Base-by-base conservation (phyloP, 92 coral and sea anemone species). In the Epizoanthus scotinus region DNA sequence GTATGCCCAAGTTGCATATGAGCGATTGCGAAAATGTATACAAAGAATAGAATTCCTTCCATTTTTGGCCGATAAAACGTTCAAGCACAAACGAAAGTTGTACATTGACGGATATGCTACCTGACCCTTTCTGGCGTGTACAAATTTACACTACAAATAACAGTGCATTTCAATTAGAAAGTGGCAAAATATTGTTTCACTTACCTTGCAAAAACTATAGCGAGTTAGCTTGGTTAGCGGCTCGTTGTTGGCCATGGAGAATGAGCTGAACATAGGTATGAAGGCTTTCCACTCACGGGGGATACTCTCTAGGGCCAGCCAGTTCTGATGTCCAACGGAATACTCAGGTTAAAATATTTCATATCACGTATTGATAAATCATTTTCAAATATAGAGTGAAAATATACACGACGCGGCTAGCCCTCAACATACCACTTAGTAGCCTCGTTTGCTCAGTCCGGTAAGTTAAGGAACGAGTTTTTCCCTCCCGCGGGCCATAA, bases 161-260 rank as follows among this genome's bases (percentile, higher is more conserved):
- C 0, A 42, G 52, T 47, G 52, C 10, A 47, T 0, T 47, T 47
- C 17, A 47, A 47, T 9, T 10, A 47, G 40, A 47, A 8, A 47
- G 52, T 47, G 52, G 13, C 14, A 47, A 47, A 47, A 10, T 0
- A 8, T 17, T 8, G 10, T 54, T 6, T 29, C 1, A 2, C 89
- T 56, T 82, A 89, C 92, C 85, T 82, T 82, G 66, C 92, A 89
- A 82, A 84, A 89, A 24, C 92, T 89, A 70, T 89, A 82, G 5
- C 74, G 77, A 13, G 83, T 69, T 17, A 52, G 22, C 21, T 82
- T 25, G 14, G 75, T 36, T 42, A 82, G 82, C 8, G 84, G 53
- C 5, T 70, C 83, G 9, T 83, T 81, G 69, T 89, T 89, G 8
- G 79, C 83, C 62, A 89, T 67, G 5, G 21, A 40, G 63, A 85